phyloP scores from a whole-genome alignment of 2,113 vertebrate genomes.

The Halichoerus grypus region DNA sequence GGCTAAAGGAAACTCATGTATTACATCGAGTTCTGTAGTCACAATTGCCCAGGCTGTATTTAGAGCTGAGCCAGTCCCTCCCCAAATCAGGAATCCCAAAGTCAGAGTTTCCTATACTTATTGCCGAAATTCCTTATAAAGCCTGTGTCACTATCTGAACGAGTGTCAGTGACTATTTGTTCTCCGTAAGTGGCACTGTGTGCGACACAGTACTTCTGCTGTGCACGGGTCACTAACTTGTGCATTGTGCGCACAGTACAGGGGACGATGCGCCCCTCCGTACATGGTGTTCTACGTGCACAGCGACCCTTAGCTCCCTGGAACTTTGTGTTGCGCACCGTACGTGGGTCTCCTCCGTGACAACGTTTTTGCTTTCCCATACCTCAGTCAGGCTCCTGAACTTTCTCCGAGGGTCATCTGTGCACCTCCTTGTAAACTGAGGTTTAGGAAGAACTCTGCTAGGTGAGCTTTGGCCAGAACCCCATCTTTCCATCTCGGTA shows the following conservation, averaged over 20 bases:
- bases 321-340: background rate
- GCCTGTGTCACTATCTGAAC: background rate
- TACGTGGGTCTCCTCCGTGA: background rate
- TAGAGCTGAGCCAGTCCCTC: background rate
- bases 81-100: background rate
- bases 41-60: background rate
- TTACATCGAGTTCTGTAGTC: background rate
- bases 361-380: background rate
- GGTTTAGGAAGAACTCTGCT: background rate
- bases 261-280: background rate
- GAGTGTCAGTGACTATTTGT: background rate
- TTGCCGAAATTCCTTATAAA: background rate
- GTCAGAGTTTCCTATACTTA: background rate
- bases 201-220: fast-evolving
- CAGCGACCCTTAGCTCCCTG: background rate
- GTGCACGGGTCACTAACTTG: background rate
- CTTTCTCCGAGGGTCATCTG: background rate
- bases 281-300: background rate
- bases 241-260: background rate
- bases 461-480: background rate
- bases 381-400: background rate
- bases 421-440: background rate
- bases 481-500: no score
- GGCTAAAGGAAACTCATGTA: background rate
- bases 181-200: background rate